phyloP scores from a whole-genome alignment of 1,140 invertebrate genomes.

The Pseudomyrmex cubaensis region DNA sequence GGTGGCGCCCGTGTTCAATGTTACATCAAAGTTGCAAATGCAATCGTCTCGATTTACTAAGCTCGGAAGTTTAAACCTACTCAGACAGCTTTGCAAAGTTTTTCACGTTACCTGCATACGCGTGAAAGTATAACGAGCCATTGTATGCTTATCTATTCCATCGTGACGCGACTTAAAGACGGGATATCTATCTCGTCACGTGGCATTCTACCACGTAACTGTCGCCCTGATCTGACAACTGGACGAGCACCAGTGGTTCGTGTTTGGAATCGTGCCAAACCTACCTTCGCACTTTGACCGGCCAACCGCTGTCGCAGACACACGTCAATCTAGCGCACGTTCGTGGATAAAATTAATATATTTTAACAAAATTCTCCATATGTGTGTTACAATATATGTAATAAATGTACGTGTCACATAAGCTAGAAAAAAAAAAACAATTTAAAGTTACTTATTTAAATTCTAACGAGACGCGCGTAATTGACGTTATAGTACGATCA shows the following conservation, averaged over 20 bases:
- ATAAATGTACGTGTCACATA: background rate
- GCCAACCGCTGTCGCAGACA: slow-evolving; percentile 18
- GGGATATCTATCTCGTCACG: slow-evolving; percentile 61
- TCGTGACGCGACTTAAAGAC: slow-evolving; percentile 27
- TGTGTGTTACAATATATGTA: no score
- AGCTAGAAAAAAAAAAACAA: slow-evolving; percentile 13
- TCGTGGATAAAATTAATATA: background rate
- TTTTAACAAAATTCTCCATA: background rate
- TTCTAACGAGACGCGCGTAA: slow-evolving; percentile 21
- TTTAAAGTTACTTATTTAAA: slow-evolving; percentile 31
- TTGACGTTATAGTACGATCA: slow-evolving; percentile 21
- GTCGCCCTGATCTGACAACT: slow-evolving; percentile 36
- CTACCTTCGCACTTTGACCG: slow-evolving; percentile 61
- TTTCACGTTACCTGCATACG: slow-evolving; percentile 16
- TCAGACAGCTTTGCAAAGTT: slow-evolving; percentile 42
- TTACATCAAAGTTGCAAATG: slow-evolving; percentile 16
- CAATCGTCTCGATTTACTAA: background rate
- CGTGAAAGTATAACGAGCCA: slow-evolving; percentile 60
- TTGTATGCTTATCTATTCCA: slow-evolving; percentile 47
- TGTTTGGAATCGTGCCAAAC: slow-evolving; percentile 56
- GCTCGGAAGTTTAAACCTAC: background rate
- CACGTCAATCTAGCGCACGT: background rate
- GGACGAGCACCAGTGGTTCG: slow-evolving; percentile 30
- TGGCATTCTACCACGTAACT: slow-evolving; percentile 59
- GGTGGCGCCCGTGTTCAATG: slow-evolving; percentile 6